phyloP scores from a whole-genome alignment of 2,113 vertebrate genomes.

The Anas platyrhynchos region DNA sequence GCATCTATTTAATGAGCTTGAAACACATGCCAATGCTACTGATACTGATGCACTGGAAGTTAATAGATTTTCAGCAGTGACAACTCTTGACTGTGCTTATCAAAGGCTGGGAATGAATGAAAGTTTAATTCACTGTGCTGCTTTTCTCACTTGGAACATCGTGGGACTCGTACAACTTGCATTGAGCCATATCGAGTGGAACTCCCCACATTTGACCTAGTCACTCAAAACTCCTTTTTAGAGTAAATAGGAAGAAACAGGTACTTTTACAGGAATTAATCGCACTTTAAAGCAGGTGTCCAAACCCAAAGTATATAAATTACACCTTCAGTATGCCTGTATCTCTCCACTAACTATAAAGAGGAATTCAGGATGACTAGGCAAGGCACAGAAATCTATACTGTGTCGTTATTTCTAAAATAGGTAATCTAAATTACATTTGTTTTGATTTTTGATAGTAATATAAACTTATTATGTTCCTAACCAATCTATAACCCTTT shows the following conservation, averaged over 20 bases:
- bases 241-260: background rate
- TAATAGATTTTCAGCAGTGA: slow-evolving; percentile 25
- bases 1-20: background rate
- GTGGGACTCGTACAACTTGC: background rate
- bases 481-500: background rate
- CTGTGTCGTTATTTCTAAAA: background rate
- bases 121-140: background rate
- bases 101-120: background rate
- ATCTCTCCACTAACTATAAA: background rate
- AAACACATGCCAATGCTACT: slow-evolving; percentile 18
- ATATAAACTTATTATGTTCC: background rate
- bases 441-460: background rate
- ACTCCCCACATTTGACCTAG: background rate
- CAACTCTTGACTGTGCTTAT: background rate
- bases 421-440: background rate
- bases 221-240: background rate
- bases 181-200: background rate
- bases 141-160: slow-evolving; percentile 2
- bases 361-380: background rate
- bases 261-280: background rate
- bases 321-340: background rate
- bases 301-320: background rate
- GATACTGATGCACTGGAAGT: background rate
- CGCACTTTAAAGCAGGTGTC: background rate
- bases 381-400: background rate